Evolutionary conservation across 2,113 vertebrate genomes (phyloP).

Genomic region (Albula goreensis): DNA sequence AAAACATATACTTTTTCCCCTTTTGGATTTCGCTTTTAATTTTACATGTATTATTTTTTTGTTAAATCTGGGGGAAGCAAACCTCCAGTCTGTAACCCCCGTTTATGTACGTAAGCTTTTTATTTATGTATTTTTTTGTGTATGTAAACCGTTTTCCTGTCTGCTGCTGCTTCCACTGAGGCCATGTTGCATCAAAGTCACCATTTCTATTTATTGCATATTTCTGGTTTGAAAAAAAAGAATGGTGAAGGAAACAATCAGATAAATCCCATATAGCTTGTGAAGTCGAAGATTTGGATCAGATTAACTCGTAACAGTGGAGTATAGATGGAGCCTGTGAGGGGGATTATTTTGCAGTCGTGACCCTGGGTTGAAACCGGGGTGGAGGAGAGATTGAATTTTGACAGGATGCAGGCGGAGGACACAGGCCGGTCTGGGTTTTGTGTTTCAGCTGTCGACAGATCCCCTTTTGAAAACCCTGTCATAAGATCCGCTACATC

Average conservation of each 20-base stretch:
- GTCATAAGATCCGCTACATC: neutral
- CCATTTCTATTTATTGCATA: neutral
- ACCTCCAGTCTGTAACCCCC: slow-evolving; percentile 37
- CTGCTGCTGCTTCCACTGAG: too few species aligned
- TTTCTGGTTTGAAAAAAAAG: slow-evolving; percentile 19
- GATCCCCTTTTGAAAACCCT: neutral
- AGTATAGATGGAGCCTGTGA: neutral
- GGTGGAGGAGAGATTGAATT: neutral
- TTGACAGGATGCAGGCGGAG: neutral
- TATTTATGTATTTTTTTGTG: slow-evolving; percentile 47
- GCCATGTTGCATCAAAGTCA: neutral
- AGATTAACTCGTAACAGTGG: neutral
- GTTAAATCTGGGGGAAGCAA: slow-evolving; percentile 45
- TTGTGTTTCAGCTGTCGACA: neutral
- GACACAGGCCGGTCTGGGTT: neutral
- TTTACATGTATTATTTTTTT: slow-evolving; percentile 47
- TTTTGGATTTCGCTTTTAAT: slow-evolving; percentile 15
- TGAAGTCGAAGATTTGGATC: slow-evolving; percentile 24
- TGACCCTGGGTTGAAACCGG: neutral
- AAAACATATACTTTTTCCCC: neutral
- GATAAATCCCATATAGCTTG: slow-evolving; percentile 26
- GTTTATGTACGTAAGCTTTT: slow-evolving; percentile 48
- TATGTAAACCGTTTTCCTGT: slow-evolving; percentile 36
- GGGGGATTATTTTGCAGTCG: neutral
- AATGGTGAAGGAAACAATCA: slow-evolving; percentile 16